Conservation (phyloP, 2,113 vertebrate species). For the Antechinus stuartii region DNA sequence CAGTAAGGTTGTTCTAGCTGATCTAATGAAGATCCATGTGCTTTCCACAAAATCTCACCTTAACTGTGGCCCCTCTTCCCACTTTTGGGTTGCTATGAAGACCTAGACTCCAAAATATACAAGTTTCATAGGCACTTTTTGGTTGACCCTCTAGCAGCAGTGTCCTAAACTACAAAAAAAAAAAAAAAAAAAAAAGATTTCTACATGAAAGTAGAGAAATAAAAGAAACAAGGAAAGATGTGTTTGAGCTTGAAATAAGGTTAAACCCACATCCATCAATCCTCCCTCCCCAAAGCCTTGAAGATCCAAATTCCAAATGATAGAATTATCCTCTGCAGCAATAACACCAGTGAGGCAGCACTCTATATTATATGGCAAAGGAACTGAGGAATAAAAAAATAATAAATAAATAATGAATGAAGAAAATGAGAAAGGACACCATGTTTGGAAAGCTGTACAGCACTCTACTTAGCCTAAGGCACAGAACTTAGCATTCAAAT, state of each 20-base stretch:
- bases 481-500: neutral
- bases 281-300: neutral
- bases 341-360: neutral
- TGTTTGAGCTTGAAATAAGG: neutral
- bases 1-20: neutral
- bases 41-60: neutral
- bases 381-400: neutral
- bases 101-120: neutral
- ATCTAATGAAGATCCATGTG: neutral
- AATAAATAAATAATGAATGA: neutral
- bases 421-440: neutral
- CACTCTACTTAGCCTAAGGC: neutral
- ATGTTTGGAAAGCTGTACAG: neutral
- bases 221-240: neutral
- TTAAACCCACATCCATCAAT: neutral
- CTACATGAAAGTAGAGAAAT: neutral
- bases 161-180: neutral
- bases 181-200: neutral
- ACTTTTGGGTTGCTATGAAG: neutral
- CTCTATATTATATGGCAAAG: neutral
- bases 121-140: neutral
- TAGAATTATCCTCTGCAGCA: neutral
- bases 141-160: neutral
- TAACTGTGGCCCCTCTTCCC: neutral
- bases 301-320: neutral